Evolutionary conservation across 2,888 invertebrate genomes (phyloP), one percentile per base, ranked within the genome.

Genomic region (Drosophila emarginata): DNA sequence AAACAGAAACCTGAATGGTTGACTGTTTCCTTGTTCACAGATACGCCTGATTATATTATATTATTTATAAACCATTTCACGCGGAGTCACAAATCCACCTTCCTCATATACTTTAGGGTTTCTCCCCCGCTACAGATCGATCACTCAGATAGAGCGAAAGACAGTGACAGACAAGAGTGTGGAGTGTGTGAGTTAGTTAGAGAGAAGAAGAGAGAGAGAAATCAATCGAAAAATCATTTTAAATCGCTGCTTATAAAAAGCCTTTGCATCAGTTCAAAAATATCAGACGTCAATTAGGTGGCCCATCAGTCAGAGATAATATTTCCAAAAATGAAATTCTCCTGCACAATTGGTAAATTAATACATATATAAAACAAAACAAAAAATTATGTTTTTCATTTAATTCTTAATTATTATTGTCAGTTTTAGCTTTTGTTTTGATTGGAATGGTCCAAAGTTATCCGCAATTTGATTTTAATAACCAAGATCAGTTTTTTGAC

Each of bases 201-300:
- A 32, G 32, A 32, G 11, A 32, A 18, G 4, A 9, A 45, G 9
- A 15, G 18, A 7, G 40, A 15, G 15, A 15, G 40, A 15, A 11
- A 45, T 45, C 45, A 21, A 45, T 45, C 45, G 45, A 21, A 32
- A 45, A 45, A 18, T 11, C 40, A 45, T 21, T 45, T 45, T 7
- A 45, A 45, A 45, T 21, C 45, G 45, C 21, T 45, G 40, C 45
- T 21, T 45, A 45, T 45, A 45, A 45, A 45, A 45, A 21, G 45
- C 45, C 12, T 45, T 12, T 4, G 18, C 18, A 18, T 21, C 21
- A 45, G 21, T 45, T 21, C 12, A 21, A 21, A 14, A 45, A 45
- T 45, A 21, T 45, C 45, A 45, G 45, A 45, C 45, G 11, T 45
- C 18, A 45, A 45, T 45, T 45, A 21, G 45, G 18, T 45, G 12